Conservation (phyloP, 2,888 invertebrate genomes). For the Labia minor region DNA sequence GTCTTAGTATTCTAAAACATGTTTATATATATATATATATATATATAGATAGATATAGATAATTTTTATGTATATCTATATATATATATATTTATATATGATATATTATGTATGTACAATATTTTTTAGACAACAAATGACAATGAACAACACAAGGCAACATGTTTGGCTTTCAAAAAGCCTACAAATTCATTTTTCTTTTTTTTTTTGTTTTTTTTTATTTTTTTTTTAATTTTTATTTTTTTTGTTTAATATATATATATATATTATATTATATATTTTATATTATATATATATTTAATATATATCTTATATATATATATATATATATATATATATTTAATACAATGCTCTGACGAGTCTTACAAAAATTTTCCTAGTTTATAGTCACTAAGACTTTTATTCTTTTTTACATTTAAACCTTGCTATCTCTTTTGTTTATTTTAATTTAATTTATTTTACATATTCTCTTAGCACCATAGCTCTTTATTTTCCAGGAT, state of each 20-base stretch:
- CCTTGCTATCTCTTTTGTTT: background rate
- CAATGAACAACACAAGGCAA: slow-evolving; percentile 13
- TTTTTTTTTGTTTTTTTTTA: background rate
- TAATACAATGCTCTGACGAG: slow-evolving; percentile 1
- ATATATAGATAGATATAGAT: background rate
- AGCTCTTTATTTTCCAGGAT: background rate
- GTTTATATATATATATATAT: background rate
- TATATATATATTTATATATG: background rate
- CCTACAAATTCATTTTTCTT: background rate
- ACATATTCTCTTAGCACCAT: slow-evolving; percentile 1
- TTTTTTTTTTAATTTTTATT: no score
- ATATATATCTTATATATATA: no score
- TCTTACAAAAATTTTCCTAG: background rate
- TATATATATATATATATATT: background rate
- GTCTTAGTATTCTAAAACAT: slow-evolving; percentile 19
- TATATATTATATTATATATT: no score
- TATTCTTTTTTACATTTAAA: background rate
- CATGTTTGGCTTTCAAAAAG: slow-evolving; percentile 13
- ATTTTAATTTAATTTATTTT: background rate
- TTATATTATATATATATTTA: no score
- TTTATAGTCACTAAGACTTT: slow-evolving; percentile 6
- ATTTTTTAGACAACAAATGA: slow-evolving; percentile 13
- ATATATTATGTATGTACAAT: background rate
- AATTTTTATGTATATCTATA: slow-evolving; percentile 8
- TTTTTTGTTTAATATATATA: no score